These are phyloP conservation scores for Anas acuta DNA, from an alignment of 2,797 vertebrate genomes.

Conservation along the genomic window DNA sequence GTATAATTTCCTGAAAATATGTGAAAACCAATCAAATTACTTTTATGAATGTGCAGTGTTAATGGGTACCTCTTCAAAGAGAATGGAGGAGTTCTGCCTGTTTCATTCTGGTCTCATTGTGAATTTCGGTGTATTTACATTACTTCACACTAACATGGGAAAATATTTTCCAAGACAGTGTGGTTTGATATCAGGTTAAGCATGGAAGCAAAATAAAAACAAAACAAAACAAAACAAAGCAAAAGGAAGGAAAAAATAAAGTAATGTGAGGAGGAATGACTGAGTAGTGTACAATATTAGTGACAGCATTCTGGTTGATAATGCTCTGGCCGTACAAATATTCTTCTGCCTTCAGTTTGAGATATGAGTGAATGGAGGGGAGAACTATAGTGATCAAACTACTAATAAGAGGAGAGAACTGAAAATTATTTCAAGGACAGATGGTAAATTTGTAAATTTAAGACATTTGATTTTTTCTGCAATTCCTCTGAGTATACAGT, in stretches of 20 bases:
- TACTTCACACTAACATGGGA: not conserved
- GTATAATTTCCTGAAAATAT: not conserved
- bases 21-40: not conserved
- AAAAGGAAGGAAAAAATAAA: not conserved
- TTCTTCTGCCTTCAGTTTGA: not conserved
- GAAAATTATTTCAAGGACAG: not conserved
- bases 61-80: not conserved
- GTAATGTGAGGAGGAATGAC: not conserved
- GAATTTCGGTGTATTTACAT: not conserved
- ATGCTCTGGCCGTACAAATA: not conserved
- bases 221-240: no score
- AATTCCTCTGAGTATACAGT: not conserved
- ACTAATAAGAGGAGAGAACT: not conserved
- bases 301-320: not conserved
- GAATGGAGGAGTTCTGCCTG: not conserved
- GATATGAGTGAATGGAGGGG: not conserved
- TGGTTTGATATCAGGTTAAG: not conserved
- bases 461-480: not conserved
- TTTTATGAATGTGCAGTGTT: not conserved
- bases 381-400: not conserved
- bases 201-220: not conserved
- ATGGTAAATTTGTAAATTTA: not conserved
- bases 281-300: not conserved
- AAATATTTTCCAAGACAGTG: not conserved
- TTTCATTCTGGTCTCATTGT: not conserved